A percentile compares a stretch with the other conserved stretches of the same genome.
phyloP scores from a whole-genome alignment of 2,797 vertebrate genomes.

The Dipus sagitta region DNA sequence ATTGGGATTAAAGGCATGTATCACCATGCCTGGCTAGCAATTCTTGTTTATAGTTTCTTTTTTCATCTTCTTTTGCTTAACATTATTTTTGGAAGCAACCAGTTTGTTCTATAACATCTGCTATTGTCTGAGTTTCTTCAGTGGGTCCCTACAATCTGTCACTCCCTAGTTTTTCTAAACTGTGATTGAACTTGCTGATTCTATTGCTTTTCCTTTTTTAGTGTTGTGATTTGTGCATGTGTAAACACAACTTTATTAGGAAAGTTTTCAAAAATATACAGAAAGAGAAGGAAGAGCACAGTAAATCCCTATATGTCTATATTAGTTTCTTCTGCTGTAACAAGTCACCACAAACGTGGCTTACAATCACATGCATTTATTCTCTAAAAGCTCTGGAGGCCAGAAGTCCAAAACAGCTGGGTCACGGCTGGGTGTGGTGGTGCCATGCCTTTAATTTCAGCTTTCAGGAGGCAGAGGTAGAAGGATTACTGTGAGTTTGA shows the following conservation, averaged over 20 bases:
- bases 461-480: no score
- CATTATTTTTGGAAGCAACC: background rate
- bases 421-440: no score
- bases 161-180: background rate
- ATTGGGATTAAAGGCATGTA: background rate
- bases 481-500: no score
- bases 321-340: background rate
- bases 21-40: background rate
- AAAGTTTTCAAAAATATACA: background rate
- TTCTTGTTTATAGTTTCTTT: background rate
- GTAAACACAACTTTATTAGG: background rate
- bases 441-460: no score
- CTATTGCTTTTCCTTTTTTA: background rate
- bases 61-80: background rate
- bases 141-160: background rate
- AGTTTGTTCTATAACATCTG: background rate
- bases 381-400: background rate
- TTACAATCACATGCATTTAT: background rate
- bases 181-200: background rate
- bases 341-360: background rate
- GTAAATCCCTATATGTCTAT: background rate
- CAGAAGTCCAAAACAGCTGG: background rate
- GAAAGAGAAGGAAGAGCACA: background rate
- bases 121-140: background rate
- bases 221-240: background rate